Percentiles rank a stretch among this genome's conserved stretches.
phyloP scores from a whole-genome alignment of 2,888 invertebrate genomes.

The Aleiodes testaceus region DNA sequence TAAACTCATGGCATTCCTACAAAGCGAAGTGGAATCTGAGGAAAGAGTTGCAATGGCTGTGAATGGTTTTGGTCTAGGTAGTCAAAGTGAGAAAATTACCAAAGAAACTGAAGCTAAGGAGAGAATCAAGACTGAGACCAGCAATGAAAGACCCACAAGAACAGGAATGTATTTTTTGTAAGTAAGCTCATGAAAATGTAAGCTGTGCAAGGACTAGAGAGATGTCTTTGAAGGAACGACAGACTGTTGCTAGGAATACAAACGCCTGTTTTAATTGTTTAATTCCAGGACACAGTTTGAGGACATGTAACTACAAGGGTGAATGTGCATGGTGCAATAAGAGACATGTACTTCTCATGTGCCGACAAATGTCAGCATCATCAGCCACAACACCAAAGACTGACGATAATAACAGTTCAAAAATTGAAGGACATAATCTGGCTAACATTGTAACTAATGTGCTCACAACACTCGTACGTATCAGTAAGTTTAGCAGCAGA shows the following conservation, averaged over 20 bases:
- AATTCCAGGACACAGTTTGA: slow-evolving; percentile 50
- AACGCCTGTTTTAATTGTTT: slow-evolving; percentile 56
- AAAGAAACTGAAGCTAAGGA: slow-evolving; percentile 12
- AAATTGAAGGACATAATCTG: slow-evolving; percentile 41
- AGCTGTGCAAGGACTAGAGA: slow-evolving; percentile 49
- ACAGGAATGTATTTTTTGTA: slow-evolving; percentile 56
- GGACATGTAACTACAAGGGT: slow-evolving; percentile 50
- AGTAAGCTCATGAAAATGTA: slow-evolving; percentile 49
- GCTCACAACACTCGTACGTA: slow-evolving; percentile 56
- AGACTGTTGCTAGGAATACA: slow-evolving; percentile 48
- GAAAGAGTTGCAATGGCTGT: slow-evolving; percentile 28
- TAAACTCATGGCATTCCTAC: slow-evolving; percentile 40
- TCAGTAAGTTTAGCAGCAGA: slow-evolving; percentile 45
- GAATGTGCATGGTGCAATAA: slow-evolving; percentile 53
- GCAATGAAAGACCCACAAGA: slow-evolving; percentile 28
- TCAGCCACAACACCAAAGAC: neutral
- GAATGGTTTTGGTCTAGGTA: slow-evolving; percentile 2
- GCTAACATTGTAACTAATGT: slow-evolving; percentile 35
- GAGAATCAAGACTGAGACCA: neutral
- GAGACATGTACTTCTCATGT: slow-evolving; percentile 54
- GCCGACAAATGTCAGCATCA: slow-evolving; percentile 42
- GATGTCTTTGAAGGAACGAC: slow-evolving; percentile 47
- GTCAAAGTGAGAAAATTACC: neutral
- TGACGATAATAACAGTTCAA: neutral
- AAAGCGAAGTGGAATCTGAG: slow-evolving; percentile 36